Percentiles rank a stretch among this genome's conserved stretches.
Evolutionary conservation across 2,888 invertebrate species (phyloP).

Genomic region (Napeogenes inachia): DNA sequence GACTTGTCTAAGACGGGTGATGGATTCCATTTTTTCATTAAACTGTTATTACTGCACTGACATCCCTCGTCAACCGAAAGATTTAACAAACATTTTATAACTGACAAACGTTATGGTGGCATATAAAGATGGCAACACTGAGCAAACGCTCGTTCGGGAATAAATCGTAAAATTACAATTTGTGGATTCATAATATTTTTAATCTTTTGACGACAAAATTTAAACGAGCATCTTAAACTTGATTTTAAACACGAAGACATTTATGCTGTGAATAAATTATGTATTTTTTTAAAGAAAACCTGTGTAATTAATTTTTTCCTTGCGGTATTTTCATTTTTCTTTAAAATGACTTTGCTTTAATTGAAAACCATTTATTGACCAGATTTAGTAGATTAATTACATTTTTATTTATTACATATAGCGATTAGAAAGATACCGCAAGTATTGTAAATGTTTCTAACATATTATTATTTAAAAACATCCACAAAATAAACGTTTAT

Average conservation of each 20-base stretch:
- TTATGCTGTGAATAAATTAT: not conserved
- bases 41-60: conserved; percentile 17
- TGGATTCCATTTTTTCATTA: conserved; percentile 21
- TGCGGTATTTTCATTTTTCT: too few species aligned
- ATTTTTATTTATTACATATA: too few species aligned
- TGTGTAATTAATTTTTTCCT: too few species aligned
- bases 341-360: too few species aligned
- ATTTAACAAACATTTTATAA: conserved; percentile 1
- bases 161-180: not conserved
- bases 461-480: too few species aligned
- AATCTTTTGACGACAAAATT: not conserved
- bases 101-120: not conserved
- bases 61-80: conserved; percentile 12
- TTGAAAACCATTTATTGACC: too few species aligned
- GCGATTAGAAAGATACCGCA: too few species aligned
- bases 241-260: not conserved
- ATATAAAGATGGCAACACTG: not conserved
- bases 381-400: too few species aligned
- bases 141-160: not conserved
- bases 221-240: not conserved
- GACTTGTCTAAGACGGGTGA: conserved; percentile 35
- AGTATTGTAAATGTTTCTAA: too few species aligned
- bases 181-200: not conserved
- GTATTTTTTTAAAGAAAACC: too few species aligned
- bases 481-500: too few species aligned